These are phyloP conservation scores for Scaptomyza pallida DNA, from an alignment of 1,140 invertebrate genomes.

Conservation along the genomic window DNA sequence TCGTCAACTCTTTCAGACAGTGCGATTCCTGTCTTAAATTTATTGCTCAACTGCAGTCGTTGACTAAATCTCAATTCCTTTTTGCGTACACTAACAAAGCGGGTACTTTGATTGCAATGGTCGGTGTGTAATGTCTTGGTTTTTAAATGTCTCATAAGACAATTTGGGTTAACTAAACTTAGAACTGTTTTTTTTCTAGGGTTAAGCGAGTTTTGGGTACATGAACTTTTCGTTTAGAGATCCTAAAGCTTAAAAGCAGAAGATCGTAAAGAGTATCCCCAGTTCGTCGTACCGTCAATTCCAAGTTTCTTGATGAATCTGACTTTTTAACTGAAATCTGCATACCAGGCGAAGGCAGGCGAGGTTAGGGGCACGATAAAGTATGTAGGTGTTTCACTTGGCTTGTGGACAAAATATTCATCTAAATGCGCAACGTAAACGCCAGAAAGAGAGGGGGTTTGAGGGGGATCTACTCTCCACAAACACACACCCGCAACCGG, in stretches of 20 bases:
- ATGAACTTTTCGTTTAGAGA: too few species aligned
- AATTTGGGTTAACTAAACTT: too few species aligned
- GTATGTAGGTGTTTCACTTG: constrained; percentile 65
- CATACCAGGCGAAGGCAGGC: constrained; percentile 44
- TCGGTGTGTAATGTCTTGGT: neutral
- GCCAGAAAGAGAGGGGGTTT: constrained; percentile 1
- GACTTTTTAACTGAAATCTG: constrained; percentile 54
- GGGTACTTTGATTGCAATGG: neutral
- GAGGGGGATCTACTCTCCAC: constrained; percentile 1
- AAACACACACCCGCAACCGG: constrained; percentile 70
- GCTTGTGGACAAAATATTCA: constrained; percentile 76
- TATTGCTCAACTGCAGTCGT: constrained; percentile 61
- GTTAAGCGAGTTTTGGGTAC: too few species aligned
- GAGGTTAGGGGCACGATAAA: neutral
- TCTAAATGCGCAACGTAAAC: constrained; percentile 76
- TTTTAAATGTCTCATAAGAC: too few species aligned
- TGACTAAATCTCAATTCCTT: constrained; percentile 41
- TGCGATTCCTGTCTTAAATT: constrained; percentile 65
- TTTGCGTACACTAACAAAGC: constrained; percentile 4
- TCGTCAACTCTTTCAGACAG: constrained; percentile 46
- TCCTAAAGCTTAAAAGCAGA: too few species aligned
- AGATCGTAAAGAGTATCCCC: neutral
- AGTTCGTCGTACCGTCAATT: neutral
- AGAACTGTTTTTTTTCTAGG: too few species aligned
- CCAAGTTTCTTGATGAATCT: too few species aligned